Percentiles rank a stretch among this genome's conserved stretches.
phyloP scores from a whole-genome alignment of 2,888 invertebrate genomes.

The Kuschelorhynchus macadamiae region DNA sequence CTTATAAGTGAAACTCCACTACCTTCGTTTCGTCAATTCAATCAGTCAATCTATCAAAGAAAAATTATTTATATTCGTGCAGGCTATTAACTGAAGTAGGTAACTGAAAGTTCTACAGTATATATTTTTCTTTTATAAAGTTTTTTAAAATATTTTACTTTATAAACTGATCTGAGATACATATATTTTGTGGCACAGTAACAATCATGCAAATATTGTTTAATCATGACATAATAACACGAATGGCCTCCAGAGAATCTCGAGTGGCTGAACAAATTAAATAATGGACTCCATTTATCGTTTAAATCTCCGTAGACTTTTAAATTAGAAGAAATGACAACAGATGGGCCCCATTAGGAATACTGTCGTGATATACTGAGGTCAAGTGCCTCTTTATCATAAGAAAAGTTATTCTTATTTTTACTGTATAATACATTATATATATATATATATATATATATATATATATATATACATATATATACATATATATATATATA shows the following conservation, averaged over 20 bases:
- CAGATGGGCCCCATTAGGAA: conserved; percentile 46
- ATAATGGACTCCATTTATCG: conserved; percentile 61
- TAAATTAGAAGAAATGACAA: conserved; percentile 48
- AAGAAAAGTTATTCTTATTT: conserved; percentile 14
- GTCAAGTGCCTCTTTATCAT: conserved; percentile 45
- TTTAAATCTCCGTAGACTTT: conserved; percentile 59
- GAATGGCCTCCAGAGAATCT: conserved; percentile 36
- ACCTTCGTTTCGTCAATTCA: too few species aligned
- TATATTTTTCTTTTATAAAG: too few species aligned
- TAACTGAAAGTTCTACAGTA: too few species aligned
- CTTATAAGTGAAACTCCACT: too few species aligned
- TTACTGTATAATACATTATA: background rate
- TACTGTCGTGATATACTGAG: conserved; percentile 36
- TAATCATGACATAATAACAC: conserved; percentile 37
- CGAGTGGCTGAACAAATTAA: conserved; percentile 54
- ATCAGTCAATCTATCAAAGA: too few species aligned
- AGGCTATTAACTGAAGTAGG: too few species aligned
- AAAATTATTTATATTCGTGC: too few species aligned
- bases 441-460: too few species aligned
- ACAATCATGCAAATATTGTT: conserved; percentile 12
- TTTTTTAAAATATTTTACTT: too few species aligned
- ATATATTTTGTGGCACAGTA: conserved; percentile 10
- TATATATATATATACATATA: too few species aligned
- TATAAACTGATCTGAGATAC: too few species aligned
- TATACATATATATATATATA: too few species aligned